Base-by-base conservation (phyloP, 1,140 invertebrate genomes). In the Drosophila busckii region DNA sequence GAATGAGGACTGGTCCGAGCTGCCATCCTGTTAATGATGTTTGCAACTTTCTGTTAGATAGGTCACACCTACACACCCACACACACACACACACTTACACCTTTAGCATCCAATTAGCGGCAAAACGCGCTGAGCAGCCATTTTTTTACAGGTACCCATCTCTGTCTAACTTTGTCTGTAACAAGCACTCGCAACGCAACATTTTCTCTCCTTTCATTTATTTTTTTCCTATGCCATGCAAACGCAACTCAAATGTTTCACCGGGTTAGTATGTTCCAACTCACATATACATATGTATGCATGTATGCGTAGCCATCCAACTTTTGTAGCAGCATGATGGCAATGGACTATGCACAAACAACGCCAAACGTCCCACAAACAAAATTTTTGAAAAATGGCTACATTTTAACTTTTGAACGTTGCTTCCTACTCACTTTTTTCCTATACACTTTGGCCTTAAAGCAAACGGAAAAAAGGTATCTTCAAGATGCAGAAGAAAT, bases 101-200 rank as follows among this genome's bases (percentile, higher is more conserved):
- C 53, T 66, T 66, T 64, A 66, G 61, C 63, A 65, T 66, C 63
- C 63, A 66, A 66, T 66, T 66, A 66, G 63, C 63, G 63, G 61
- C 61, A 66, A 66, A 66, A 58, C 63, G 63, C 46, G 63, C 28
- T 52, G 25, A 53, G 38, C 49, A 49, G 52, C 19, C 44, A 65
- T 61, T 25, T 65, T 28, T 41, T 4, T 38, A 20, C 23, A n/a
- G n/a, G n/a, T 32, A 40, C 34, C 25, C 42, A 48, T 40, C 32
- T 25, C 48, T 16, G 25, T 15, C 38, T 56, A 42, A 10, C 16
- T 38, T 40, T 31, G 6, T 17, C 32, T 66, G 52, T 66, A 66
- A 65, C 52, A 65, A 66, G 63, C 62, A 65, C 62, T 65, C 42
- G 60, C 56, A 65, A 48, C 60, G 50, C 41, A n/a, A n/a, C n/a